Evolutionary conservation across 37 sponge, comb jelly and placozoan species (phyloP).

Genomic region (Dysidea cf. avara): DNA sequence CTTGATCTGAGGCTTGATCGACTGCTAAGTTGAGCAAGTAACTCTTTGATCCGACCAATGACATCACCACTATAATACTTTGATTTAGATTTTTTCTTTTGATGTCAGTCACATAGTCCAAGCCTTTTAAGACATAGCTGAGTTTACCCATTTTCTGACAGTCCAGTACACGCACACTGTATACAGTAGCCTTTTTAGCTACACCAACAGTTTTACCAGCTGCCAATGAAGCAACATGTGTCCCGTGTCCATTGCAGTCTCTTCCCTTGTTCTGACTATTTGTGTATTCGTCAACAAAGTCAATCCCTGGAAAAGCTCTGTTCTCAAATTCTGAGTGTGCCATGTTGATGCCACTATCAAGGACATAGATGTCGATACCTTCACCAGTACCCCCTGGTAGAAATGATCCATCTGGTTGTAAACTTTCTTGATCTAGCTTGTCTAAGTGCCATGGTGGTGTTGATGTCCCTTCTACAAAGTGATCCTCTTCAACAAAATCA

Average conservation of each 20-base stretch:
- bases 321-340: slow-evolving; percentile 63
- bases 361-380: slow-evolving; percentile 75
- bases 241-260: slow-evolving; percentile 82
- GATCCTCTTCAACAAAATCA: slow-evolving; percentile 60
- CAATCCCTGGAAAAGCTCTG: slow-evolving; percentile 63
- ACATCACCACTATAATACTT: slow-evolving; percentile 52
- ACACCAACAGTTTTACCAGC: slow-evolving; percentile 55
- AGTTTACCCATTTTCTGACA: slow-evolving; percentile 46
- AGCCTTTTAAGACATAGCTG: slow-evolving; percentile 37
- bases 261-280: slow-evolving; percentile 10
- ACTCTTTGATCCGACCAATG: slow-evolving; percentile 32
- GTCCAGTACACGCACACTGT: slow-evolving; percentile 66
- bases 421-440: slow-evolving; percentile 50
- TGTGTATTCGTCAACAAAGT: slow-evolving; percentile 61
- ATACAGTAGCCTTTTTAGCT: slow-evolving; percentile 43
- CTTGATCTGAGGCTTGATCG: slow-evolving; percentile 10
- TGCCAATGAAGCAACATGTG: slow-evolving; percentile 68
- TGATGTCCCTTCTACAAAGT: slow-evolving; percentile 36
- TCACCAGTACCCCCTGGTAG: slow-evolving; percentile 46
- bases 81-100: slow-evolving; percentile 5
- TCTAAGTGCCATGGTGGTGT: slow-evolving; percentile 57
- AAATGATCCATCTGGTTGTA: slow-evolving; percentile 40
- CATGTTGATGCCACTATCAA: slow-evolving; percentile 67
- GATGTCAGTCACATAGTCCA: slow-evolving; percentile 33
- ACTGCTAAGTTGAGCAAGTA: slow-evolving; percentile 39